phyloP scores from a whole-genome alignment of 2,888 invertebrate genomes.

The Ypsolopha scabrella region DNA sequence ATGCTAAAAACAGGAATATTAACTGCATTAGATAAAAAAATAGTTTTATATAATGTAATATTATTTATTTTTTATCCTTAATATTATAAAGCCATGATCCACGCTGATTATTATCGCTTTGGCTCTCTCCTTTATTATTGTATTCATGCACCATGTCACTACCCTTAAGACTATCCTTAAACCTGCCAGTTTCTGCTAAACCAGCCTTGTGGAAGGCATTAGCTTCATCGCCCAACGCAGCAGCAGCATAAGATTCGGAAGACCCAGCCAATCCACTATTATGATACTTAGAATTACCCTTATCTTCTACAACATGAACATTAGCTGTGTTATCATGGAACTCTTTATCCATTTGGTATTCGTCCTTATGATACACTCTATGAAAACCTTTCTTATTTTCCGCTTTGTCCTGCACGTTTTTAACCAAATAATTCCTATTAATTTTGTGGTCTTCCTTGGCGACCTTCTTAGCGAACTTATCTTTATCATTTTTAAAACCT shows the following conservation, averaged over 20 bases:
- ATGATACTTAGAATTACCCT: conserved; percentile 24
- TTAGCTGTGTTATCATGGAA: conserved; percentile 47
- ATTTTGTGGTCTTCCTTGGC: conserved; percentile 35
- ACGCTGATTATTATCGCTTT: conserved; percentile 19
- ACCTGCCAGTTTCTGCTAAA: conserved; percentile 18
- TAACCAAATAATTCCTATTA: conserved; percentile 26
- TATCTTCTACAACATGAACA: conserved; percentile 30
- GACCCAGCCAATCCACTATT: conserved; percentile 34
- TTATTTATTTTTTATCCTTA: no score
- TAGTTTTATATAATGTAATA: no score
- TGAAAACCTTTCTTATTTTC: conserved; percentile 46
- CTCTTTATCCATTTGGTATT: conserved; percentile 52
- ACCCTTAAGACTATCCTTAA: conserved; percentile 22
- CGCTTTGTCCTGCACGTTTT: conserved; percentile 36
- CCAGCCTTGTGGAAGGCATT: conserved; percentile 22
- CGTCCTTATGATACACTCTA: conserved; percentile 52
- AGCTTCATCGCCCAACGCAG: conserved; percentile 21
- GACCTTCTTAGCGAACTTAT: conserved; percentile 45
- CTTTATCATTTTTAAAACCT: conserved; percentile 41
- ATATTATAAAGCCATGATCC: no score
- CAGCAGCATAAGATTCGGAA: conserved; percentile 29
- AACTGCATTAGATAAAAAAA: no score
- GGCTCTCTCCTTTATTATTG: conserved; percentile 26
- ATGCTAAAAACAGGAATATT: no score
- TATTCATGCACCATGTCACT: conserved; percentile 18